These are phyloP conservation scores for Otus sunia DNA, from an alignment of 2,113 vertebrate species.

Conservation along the genomic window DNA sequence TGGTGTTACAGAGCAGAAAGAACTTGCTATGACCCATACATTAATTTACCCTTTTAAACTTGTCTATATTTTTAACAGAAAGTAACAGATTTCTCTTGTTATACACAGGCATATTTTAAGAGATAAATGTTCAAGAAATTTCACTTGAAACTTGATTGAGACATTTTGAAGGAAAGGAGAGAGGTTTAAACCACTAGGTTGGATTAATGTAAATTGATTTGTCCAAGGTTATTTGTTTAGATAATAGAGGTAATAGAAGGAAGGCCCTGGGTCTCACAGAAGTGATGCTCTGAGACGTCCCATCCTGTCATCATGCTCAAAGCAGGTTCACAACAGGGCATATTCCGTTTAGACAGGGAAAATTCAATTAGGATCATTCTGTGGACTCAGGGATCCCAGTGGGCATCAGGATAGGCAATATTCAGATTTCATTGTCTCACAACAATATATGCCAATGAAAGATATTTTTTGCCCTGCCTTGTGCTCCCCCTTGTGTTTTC, in stretches of 20 bases:
- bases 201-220: conserved; percentile 80
- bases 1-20: neutral
- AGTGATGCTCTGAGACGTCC: conserved; percentile 80
- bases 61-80: conserved; percentile 1
- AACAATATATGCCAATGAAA: conserved; percentile 76
- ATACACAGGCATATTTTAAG: neutral
- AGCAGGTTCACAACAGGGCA: conserved; percentile 88
- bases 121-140: conserved; percentile 48
- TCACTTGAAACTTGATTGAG: conserved; percentile 68
- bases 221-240: conserved; percentile 86
- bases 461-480: conserved; percentile 44
- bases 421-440: conserved; percentile 85
- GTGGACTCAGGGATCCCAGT: conserved; percentile 79
- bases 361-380: conserved; percentile 92
- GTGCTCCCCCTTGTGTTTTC: conserved; percentile 51
- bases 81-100: neutral
- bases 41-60: neutral
- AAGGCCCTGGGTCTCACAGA: conserved; percentile 79
- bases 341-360: conserved; percentile 89
- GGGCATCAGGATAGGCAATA: conserved; percentile 76
- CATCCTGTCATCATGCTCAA: conserved; percentile 84
- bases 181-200: conserved; percentile 71
- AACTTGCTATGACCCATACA: neutral
- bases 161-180: conserved; percentile 62
- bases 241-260: conserved; percentile 86